Evolutionary conservation across 2,888 invertebrate genomes (phyloP), one percentile per base, ranked within the genome.

Genomic region (Brenthis hecate): DNA sequence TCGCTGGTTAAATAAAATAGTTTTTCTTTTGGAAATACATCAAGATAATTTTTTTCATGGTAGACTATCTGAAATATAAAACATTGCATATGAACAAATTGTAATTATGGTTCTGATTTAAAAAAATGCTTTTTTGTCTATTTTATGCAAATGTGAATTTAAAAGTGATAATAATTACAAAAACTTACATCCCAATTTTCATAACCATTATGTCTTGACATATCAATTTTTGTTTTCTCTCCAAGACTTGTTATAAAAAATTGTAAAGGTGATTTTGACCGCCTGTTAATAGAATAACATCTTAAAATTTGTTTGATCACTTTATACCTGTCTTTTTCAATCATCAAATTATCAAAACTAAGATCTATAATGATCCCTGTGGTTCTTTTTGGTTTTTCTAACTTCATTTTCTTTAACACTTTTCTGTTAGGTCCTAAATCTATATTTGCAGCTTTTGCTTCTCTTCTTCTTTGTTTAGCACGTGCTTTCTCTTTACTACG

Each of bases 1-100:
- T 99, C 99, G 86, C 98, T 98, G 5, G 97, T 96, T 74, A 99
- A 93, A 88, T 99, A 99, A 1, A 99, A 94, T 65, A 99, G 88
- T 75, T 96, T 95, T 2, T 96, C 94, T 80, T 95, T 96, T 0
- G 95, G 93, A 86, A 98, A 98, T 56, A 96, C 69, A 64, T 96
- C 93, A 13, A 94, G 80, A 85, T 97, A 98, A 23, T 94, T 86
- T 72, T 95, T 90, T 58, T 94, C 91, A 83, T 95, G 94, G 83
- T 96, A 96, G 77, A 95, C 90, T 55, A 97, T 94, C 96, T 96
- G 86, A 65, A 83, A 85, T 43, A 57, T 11, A 65, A 54, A 66
- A 70, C 54, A 56, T 47, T n/a, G 51, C 2, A 36, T 13, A 62
- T 53, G 43, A 62, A n/a, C 19, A 2, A 54, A 53, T 11, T 28